Percentiles rank a stretch among this genome's conserved stretches.
Conservation (phyloP, 2,113 vertebrate genomes). For the Arenaria interpres region DNA sequence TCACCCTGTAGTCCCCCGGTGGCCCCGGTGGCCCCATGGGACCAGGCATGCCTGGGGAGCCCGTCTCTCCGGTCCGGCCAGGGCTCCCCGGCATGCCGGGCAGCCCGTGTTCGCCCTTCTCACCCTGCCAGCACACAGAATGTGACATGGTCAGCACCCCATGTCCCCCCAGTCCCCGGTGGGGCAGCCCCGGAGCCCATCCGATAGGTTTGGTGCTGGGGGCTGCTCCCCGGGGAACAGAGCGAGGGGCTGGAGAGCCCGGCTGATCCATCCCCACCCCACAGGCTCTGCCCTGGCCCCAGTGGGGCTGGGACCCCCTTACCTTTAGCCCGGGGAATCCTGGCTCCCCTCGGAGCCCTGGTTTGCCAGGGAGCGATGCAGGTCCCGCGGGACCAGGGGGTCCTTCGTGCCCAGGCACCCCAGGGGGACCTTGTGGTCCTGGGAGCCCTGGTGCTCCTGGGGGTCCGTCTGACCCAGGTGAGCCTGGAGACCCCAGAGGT, state of each 20-base stretch:
- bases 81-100: slow-evolving; percentile 22
- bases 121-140: not conserved
- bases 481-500: slow-evolving; percentile 29
- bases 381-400: slow-evolving; percentile 16
- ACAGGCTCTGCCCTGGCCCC: not conserved
- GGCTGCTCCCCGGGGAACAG: not conserved
- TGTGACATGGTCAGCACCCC: accelerated
- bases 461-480: not conserved
- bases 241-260: accelerated
- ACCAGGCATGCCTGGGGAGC: not conserved
- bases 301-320: not conserved
- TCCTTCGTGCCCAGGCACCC: slow-evolving; percentile 39
- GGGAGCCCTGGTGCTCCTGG: slow-evolving; percentile 5
- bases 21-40: slow-evolving; percentile 37
- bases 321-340: slow-evolving; percentile 55
- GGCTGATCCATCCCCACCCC: not conserved
- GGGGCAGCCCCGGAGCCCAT: not conserved
- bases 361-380: not conserved
- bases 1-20: slow-evolving; percentile 22
- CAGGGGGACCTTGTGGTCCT: slow-evolving; percentile 20
- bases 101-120: slow-evolving; percentile 42
- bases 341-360: slow-evolving; percentile 42
- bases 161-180: accelerated
- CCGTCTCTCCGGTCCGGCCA: slow-evolving; percentile 1
- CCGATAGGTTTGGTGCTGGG: not conserved